A percentile compares a stretch with the other conserved stretches of the same genome.
Evolutionary conservation across 2,797 vertebrate species (phyloP).

Genomic region (Coendou prehensilis): DNA sequence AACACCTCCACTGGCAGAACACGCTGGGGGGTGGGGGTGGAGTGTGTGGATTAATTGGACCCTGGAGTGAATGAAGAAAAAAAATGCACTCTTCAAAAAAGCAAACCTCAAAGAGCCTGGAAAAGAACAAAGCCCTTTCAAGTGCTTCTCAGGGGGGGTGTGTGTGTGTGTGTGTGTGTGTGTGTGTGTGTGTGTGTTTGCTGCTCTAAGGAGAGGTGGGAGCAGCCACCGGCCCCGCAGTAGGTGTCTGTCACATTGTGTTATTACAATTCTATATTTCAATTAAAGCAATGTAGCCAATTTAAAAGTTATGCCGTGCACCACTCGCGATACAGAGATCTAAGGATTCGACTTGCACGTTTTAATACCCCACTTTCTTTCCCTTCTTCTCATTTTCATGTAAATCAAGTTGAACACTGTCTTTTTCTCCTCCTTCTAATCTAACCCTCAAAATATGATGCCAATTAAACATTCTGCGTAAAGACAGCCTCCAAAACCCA

Average conservation of each 20-base stretch:
- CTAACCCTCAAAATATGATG: constrained; percentile 84
- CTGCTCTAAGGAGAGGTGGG: constrained; percentile 48
- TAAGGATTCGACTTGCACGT: constrained; percentile 75
- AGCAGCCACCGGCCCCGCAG: constrained; percentile 17
- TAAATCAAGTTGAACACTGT: constrained; percentile 83
- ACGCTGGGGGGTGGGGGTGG: background rate
- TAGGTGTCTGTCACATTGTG: constrained; percentile 73
- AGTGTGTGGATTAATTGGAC: constrained; percentile 74
- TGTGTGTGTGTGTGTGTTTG: background rate
- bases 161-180: background rate
- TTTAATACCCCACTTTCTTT: constrained; percentile 74
- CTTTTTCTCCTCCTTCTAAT: constrained; percentile 83
- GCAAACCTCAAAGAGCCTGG: constrained; percentile 80
- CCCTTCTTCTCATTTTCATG: constrained; percentile 82
- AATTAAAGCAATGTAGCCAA: constrained; percentile 75
- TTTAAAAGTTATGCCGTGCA: constrained; percentile 75
- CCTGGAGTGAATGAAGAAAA: constrained; percentile 69
- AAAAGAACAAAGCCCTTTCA: constrained; percentile 82
- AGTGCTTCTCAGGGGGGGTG: constrained; percentile 50
- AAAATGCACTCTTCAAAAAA: constrained; percentile 80
- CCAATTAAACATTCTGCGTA: constrained; percentile 74
- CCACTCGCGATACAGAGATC: constrained; percentile 70
- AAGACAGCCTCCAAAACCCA: constrained; percentile 73
- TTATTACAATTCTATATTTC: constrained; percentile 81
- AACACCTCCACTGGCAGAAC: constrained; percentile 62